Evolutionary conservation across 2,113 vertebrate genomes (phyloP).

Genomic region (Tyto alba): DNA sequence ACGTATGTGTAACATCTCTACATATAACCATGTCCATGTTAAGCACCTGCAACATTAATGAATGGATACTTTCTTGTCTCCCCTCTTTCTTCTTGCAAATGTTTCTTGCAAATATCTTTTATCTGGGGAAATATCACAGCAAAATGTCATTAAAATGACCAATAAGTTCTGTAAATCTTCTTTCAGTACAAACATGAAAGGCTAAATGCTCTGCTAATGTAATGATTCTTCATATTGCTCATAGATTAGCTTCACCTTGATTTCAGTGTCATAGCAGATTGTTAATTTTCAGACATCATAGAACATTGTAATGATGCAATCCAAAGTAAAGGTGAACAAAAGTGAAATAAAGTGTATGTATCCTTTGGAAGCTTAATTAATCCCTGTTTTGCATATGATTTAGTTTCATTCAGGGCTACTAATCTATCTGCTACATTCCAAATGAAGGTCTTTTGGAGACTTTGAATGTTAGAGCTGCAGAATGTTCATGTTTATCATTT

Average conservation of each 20-base stretch:
- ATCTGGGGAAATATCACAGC: neutral
- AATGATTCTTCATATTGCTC: neutral
- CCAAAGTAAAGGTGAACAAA: neutral
- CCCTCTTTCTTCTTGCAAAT: neutral
- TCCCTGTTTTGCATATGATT: neutral
- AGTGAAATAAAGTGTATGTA: neutral
- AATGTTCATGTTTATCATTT: neutral
- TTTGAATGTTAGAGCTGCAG: neutral
- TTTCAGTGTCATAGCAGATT: neutral
- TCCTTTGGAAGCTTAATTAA: neutral
- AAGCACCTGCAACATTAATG: neutral
- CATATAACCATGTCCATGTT: neutral
- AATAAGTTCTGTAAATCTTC: neutral
- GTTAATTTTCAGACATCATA: neutral
- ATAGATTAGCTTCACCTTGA: neutral
- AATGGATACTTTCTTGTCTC: neutral
- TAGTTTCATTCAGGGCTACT: neutral
- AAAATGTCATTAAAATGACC: neutral
- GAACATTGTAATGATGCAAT: neutral
- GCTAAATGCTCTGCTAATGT: neutral
- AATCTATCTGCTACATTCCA: neutral
- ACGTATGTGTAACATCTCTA: neutral
- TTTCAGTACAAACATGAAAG: neutral
- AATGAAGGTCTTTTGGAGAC: neutral
- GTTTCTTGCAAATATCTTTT: neutral